phyloP scores from a whole-genome alignment of 2,113 vertebrate genomes.

The Sclerurus mexicanus region DNA sequence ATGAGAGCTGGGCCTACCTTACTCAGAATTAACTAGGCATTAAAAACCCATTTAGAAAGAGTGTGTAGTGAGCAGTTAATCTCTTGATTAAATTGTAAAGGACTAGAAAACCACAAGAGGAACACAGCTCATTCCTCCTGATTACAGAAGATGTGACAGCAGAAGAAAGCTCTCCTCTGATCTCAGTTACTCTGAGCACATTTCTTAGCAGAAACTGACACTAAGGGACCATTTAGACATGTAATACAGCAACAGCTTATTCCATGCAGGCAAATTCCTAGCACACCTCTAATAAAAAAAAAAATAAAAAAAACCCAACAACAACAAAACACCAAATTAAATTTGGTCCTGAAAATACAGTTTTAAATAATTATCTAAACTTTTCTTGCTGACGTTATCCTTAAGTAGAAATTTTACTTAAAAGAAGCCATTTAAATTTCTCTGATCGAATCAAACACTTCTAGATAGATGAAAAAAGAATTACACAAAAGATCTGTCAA shows the following conservation, averaged over 20 bases:
- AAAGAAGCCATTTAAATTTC: neutral
- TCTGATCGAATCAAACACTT: neutral
- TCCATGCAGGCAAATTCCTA: neutral
- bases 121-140: neutral
- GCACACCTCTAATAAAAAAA: neutral
- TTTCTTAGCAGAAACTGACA: neutral
- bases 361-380: neutral
- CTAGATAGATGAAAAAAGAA: neutral
- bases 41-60: conserved; percentile 43
- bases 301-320: no score
- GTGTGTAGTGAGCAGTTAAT: neutral
- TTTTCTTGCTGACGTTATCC: neutral
- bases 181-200: neutral
- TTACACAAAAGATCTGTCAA: neutral
- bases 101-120: conserved; percentile 23
- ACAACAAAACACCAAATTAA: no score
- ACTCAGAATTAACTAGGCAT: conserved; percentile 49
- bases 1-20: neutral
- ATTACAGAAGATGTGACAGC: neutral
- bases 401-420: neutral
- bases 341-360: neutral
- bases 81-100: conserved; percentile 39
- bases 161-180: neutral
- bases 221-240: neutral
- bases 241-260: neutral